phyloP scores from a whole-genome alignment of 2,113 vertebrate genomes.

The Tricholaema leucomelas region DNA sequence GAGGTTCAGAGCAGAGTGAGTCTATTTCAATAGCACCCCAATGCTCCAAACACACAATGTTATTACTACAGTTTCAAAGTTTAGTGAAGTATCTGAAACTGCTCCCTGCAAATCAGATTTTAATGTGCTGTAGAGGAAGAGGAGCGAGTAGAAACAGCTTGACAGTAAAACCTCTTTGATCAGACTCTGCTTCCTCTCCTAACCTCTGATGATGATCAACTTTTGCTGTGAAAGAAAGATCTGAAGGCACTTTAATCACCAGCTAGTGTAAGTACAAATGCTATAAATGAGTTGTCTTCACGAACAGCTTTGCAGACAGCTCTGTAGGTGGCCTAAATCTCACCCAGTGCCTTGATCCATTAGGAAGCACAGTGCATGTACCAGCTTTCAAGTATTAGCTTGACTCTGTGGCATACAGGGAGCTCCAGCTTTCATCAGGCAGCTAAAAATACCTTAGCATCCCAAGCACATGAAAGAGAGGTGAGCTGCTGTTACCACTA shows the following conservation, averaged over 20 bases:
- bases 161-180: background rate
- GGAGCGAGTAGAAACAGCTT: background rate
- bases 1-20: background rate
- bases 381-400: background rate
- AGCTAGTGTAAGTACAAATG: background rate
- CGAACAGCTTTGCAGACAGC: background rate
- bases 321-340: background rate
- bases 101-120: background rate
- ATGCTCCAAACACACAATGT: background rate
- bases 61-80: background rate
- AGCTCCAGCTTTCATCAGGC: background rate
- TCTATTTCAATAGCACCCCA: background rate
- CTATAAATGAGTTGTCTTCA: background rate
- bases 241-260: background rate
- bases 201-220: background rate
- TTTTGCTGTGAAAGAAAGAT: background rate
- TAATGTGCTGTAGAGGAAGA: background rate
- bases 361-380: background rate
- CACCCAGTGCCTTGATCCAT: background rate
- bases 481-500: background rate
- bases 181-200: background rate
- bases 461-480: background rate
- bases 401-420: background rate
- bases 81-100: background rate
- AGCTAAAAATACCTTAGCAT: background rate